Conservation (phyloP, 2,888 invertebrate genomes). For the Allolobophora icterica region DNA sequence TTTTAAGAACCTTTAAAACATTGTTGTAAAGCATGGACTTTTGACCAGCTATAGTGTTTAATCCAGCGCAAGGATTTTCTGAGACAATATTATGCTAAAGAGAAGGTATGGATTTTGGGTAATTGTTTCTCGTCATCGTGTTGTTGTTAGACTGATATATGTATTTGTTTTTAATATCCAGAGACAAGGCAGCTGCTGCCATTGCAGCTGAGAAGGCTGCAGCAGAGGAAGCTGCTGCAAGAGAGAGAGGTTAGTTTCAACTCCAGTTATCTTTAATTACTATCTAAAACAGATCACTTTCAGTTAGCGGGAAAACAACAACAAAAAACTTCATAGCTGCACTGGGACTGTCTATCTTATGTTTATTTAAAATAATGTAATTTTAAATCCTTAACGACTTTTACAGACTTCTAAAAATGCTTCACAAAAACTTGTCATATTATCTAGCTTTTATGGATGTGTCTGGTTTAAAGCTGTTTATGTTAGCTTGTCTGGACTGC, state of each 20-base stretch:
- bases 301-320: too few species aligned
- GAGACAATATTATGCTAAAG: neutral
- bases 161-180: neutral
- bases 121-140: neutral
- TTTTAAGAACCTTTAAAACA: neutral
- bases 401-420: too few species aligned
- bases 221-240: slow-evolving; percentile 28
- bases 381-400: too few species aligned
- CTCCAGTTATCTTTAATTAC: neutral
- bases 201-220: neutral
- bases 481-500: too few species aligned
- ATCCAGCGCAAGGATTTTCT: neutral
- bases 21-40: neutral
- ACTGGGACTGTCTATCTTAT: too few species aligned
- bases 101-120: neutral
- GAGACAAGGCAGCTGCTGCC: slow-evolving; percentile 29
- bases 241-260: slow-evolving; percentile 20
- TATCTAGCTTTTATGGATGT: too few species aligned
- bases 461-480: too few species aligned
- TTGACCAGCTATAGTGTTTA: neutral
- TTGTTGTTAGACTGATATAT: neutral
- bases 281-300: neutral
- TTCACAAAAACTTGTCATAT: too few species aligned
- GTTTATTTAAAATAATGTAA: too few species aligned
- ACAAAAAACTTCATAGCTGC: too few species aligned